A percentile compares a stretch with the other conserved stretches of the same genome.
These are phyloP conservation scores for Pachycephala philippinensis DNA, from an alignment of 2,113 vertebrate species.

Conservation along the genomic window DNA sequence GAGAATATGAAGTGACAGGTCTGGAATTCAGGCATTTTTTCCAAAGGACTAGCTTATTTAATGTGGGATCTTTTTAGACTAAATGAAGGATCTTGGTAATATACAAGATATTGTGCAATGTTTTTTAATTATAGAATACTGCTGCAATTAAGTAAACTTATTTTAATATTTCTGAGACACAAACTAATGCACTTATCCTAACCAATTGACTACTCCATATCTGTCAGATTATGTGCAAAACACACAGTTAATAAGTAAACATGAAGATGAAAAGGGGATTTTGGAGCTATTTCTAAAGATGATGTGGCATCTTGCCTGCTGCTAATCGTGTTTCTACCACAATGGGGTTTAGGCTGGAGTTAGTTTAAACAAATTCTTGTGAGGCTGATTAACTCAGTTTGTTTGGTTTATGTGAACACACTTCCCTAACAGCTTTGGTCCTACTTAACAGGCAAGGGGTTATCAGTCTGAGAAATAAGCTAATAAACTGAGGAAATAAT, in stretches of 20 bases:
- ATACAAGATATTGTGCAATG: background rate
- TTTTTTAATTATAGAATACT: background rate
- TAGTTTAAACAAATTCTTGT: background rate
- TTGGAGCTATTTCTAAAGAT: background rate
- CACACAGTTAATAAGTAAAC: background rate
- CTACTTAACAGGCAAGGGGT: background rate
- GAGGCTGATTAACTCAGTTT: background rate
- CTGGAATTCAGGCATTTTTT: background rate
- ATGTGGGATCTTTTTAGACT: background rate
- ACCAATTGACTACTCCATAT: background rate
- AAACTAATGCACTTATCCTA: background rate
- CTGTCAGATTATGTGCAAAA: background rate
- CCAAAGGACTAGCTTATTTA: background rate
- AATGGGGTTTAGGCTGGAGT: background rate
- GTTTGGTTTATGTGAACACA: background rate
- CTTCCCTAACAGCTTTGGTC: background rate
- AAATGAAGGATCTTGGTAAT: background rate
- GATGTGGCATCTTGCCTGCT: background rate
- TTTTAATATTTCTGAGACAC: background rate
- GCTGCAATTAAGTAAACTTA: background rate
- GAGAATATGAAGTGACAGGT: background rate
- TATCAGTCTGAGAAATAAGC: background rate
- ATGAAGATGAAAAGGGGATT: background rate
- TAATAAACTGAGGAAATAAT: conserved; percentile 38
- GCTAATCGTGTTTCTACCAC: background rate